Percentiles rank a stretch among this genome's conserved stretches.
These are phyloP conservation scores for Thymallus thymallus DNA, from an alignment of 2,113 vertebrate species.

Conservation along the genomic window DNA sequence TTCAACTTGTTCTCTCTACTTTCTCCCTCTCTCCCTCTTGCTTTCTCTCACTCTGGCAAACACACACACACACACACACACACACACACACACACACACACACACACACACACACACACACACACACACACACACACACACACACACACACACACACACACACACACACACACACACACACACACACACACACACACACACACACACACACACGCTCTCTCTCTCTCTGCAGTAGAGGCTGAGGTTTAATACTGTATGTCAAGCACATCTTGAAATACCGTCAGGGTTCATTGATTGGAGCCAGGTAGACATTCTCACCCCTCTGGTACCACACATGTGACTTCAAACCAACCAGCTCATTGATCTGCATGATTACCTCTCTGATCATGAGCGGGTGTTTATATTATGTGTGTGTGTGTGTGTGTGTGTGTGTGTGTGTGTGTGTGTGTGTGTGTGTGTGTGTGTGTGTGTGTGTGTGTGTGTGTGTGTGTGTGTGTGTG, in stretches of 20 bases:
- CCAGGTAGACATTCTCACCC: conserved; percentile 45
- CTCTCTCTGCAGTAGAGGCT: not conserved
- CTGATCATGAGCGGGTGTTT: not conserved
- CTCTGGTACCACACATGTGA: conserved; percentile 43
- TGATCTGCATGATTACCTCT: conserved; percentile 45
- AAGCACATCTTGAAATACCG: conserved; percentile 24
- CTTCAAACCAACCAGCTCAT: conserved; percentile 27
- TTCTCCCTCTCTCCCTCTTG: not conserved
- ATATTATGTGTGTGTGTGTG: not conserved
- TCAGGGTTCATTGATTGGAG: conserved; percentile 36
- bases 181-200: not conserved
- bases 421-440: no score
- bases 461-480: no score
- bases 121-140: no score
- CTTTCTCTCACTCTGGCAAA: no score
- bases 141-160: no score
- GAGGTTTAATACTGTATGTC: conserved; percentile 20
- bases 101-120: no score
- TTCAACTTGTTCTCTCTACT: not conserved
- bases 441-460: not conserved
- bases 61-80: no score
- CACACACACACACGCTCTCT: not conserved
- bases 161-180: no score
- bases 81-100: no score
- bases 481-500: not conserved